Evolutionary conservation across 2,888 invertebrate species (phyloP), one percentile per base, ranked within the genome.

Genomic region (Tachystola acroxantha): DNA sequence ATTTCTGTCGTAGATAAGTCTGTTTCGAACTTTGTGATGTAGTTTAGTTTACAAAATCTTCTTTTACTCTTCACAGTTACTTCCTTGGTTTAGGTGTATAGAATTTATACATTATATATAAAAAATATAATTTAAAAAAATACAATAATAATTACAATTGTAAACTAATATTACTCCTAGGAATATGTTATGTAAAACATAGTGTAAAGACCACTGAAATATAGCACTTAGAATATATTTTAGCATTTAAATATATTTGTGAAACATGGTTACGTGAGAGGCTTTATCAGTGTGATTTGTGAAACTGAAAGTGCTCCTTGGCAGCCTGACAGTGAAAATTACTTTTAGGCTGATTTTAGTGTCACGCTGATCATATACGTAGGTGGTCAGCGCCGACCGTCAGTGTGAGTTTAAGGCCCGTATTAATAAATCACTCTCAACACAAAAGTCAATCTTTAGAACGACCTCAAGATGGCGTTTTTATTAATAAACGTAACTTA

Each of bases 231-330:
- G 68, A 50, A 43, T 58, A 48, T 65, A 67, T 52, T 53, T 58
- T 76, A 78, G 76, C 71, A 73, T 77, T 72, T 74, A 75, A 72
- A 62, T 53, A 53, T 56, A 51, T 53, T 49, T 27, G 27, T 27
- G 27, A 11, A 27, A 7, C 54, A 55, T 60, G 57, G 53, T 58
- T 66, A 36, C 67, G 70, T 58, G 62, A 73, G 78, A 79, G 79
- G 79, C 79, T 78, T 72, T 57, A 54, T 51, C 50, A 52, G 48
- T 53, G 48, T 54, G 48, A 53, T 47, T 51, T 53, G 42, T 48
- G 50, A 44, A 50, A 44, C 36, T 40, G 47, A 36, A 34, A 27
- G 39, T 28, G 43, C 50, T 45, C 43, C 38, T 9, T 11, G 30
- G 29, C 43, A n/a, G n/a, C n/a, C n/a, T n/a, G n/a, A n/a, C n/a